Evolutionary conservation across 2,888 invertebrate species (phyloP), one percentile per base, ranked within the genome.

Genomic region (Galerucella calmariensis): DNA sequence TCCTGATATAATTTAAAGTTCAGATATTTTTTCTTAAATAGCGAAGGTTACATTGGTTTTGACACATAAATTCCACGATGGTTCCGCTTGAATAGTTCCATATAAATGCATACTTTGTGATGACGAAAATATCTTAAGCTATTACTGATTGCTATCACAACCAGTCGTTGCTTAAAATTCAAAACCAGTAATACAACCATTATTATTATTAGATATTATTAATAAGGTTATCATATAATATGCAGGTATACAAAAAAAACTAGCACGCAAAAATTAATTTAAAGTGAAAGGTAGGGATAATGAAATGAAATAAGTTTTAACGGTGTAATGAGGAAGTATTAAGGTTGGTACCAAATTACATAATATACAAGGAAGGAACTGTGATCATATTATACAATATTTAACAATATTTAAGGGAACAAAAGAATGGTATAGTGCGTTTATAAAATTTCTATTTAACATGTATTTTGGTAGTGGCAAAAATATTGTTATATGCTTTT

Each of bases 121-220:
- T 65, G 63, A 65, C 63, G 63, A 65, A 65, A 65, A 65, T 65
- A 16, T 65, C 44, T 65, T 65, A 41, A 65, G 62, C 62, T 62
- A 41, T 62, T 62, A 62, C 62, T 11, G 62, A 62, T 62, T 16
- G 62, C 41, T 62, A 62, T 62, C 62, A 41, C 16, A 41, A 62
- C 14, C 9, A 62, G n/a, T 10, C 35, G 62, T 62, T 62, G 41
- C 62, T 62, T 35, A 62, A 62, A 62, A 62, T 62, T 62, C 41
- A 62, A n/a, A 62, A 41, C 62, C 35, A 62, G 35, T 62, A 62
- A 41, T 41, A 62, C n/a, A n/a, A 41, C 62, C 16, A 62, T 62
- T 62, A 58, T 35, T 16, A 35, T 9, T 35, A 62, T n/a, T n/a
- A n/a, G n/a, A 41, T 61, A 58, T 35, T 41, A 35, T 9, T 35